Base-by-base conservation (phyloP, 2,888 invertebrate genomes). In the Pristionchus entomophagus region DNA sequence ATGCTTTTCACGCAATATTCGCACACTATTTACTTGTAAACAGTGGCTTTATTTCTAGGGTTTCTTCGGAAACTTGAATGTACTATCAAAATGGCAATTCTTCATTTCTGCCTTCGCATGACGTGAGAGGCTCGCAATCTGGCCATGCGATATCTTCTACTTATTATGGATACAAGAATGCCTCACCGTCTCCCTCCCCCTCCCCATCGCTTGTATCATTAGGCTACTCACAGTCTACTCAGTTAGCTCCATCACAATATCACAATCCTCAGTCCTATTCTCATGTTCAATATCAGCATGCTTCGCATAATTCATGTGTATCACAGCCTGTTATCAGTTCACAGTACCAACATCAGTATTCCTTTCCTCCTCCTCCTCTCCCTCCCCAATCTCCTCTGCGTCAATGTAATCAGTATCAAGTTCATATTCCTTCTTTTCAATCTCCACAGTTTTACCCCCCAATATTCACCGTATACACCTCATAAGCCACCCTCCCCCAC, bases 141-240 rank as follows among this genome's bases (percentile, higher is more conserved):
- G n/a, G 22, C 22, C 38, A 41, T 26, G 38, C n/a, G 22, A 35
- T 38, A n/a, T n/a, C 38, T n/a, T 41, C 38, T 4, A 38, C 19
- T n/a, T 41, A 62, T 12, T 32, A n/a, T n/a, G 56, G 56, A 56
- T 56, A 56, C 26, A 26, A n/a, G 5, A 22, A 56, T 6, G 10
- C 22, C 17, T 35, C 69, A 29, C 38, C 69, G 12, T 69, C 69
- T 41, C 38, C 73, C 97, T 97, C 97, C 97, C 45, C 73, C 8
- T 73, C 73, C 5, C 22, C 73, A 97, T 97, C 97, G 97, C 41
- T 73, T 3, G 19, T 45, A 22, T n/a, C 73, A 38, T n/a, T 45
- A 6, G 41, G n/a, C 17, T 45, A 22, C 41, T n/a, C 73, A 2
- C 59, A 22, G 6, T 22, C 59, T 59, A 8, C 59, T 22, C 22